Conservation (phyloP, 2,888 invertebrate species). For the Drosophila cognata region DNA sequence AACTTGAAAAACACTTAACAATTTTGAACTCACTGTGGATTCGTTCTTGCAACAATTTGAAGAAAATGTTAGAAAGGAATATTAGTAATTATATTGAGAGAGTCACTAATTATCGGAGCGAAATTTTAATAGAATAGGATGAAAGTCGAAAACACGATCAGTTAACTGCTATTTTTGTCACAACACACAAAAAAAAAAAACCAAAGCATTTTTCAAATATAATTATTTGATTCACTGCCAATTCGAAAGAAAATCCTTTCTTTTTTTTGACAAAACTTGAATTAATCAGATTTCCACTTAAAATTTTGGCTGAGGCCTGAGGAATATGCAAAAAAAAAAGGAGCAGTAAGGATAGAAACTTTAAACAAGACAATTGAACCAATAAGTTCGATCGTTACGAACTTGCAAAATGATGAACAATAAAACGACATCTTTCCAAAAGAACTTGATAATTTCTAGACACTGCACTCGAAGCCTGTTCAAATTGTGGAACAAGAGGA, state of each 20-base stretch:
- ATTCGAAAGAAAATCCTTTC: background rate
- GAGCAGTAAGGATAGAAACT: background rate
- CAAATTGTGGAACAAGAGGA: background rate
- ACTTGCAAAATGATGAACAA: background rate
- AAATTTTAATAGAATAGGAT: background rate
- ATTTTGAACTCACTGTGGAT: background rate
- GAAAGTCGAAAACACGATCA: background rate
- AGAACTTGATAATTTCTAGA: background rate
- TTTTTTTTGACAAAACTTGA: background rate
- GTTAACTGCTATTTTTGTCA: background rate
- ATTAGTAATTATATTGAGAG: background rate
- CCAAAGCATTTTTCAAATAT: background rate
- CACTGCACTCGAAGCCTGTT: background rate
- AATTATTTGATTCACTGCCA: background rate
- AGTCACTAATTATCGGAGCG: background rate
- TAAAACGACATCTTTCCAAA: background rate
- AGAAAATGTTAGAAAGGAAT: background rate
- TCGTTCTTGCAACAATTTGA: background rate
- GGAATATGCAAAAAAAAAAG: background rate
- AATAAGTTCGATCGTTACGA: background rate
- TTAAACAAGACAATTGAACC: background rate
- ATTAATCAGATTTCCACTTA: background rate
- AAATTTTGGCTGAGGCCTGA: background rate
- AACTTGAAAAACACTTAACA: background rate
- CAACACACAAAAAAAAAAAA: background rate